phyloP scores from a whole-genome alignment of 92 coral and sea anemone genomes.

The Epizoanthus fatuus region DNA sequence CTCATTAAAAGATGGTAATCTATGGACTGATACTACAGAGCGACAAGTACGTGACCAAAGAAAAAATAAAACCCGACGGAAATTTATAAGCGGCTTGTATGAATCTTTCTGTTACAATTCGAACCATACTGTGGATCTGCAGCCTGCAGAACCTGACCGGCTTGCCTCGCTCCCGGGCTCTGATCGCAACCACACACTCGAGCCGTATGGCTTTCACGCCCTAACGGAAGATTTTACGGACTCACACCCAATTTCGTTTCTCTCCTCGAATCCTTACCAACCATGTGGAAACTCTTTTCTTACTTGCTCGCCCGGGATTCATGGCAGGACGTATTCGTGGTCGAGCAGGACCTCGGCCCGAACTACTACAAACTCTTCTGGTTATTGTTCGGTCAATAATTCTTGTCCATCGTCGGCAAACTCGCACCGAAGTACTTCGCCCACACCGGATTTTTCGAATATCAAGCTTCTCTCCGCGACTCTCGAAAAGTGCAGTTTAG shows the following conservation, averaged over 20 bases:
- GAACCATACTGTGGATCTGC: conserved; percentile 75
- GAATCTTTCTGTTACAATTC: conserved; percentile 88
- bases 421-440: conserved; percentile 95
- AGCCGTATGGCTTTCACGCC: conserved; percentile 31
- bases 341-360: conserved; percentile 78
- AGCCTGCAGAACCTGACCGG: conserved; percentile 58
- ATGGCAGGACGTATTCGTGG: conserved; percentile 76
- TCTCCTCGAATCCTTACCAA: conserved; percentile 39
- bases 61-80: conserved; percentile 79
- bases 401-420: conserved; percentile 98
- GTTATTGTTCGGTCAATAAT: conserved; percentile 93
- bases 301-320: conserved; percentile 58
- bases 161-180: conserved; percentile 28
- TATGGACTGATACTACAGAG: conserved; percentile 42
- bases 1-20: conserved; percentile 16
- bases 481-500: conserved; percentile 75
- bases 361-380: conserved; percentile 88
- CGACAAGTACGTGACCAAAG: conserved; percentile 57
- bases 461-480: conserved; percentile 80
- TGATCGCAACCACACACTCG: neutral
- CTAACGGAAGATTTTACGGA: conserved; percentile 12
- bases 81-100: conserved; percentile 85
- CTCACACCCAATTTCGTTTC: conserved; percentile 26
- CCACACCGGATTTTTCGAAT: conserved; percentile 95
- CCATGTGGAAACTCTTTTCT: conserved; percentile 27